Evolutionary conservation across 2,888 invertebrate genomes (phyloP), one percentile per base, ranked within the genome.

Genomic region (Meta bourneti): DNA sequence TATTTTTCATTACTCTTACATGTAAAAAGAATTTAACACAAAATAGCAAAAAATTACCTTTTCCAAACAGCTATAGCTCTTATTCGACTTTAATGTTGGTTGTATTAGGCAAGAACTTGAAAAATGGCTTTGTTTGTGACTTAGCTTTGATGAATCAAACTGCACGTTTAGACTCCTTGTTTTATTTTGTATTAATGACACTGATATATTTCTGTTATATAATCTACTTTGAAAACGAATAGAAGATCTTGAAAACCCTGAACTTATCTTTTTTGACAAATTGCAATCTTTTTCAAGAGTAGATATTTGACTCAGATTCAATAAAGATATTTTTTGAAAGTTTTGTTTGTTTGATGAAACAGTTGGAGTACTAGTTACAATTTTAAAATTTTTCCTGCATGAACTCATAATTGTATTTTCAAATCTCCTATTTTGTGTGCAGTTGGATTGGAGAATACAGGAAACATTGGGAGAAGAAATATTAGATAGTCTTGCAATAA

Each of bases 291-390:
- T n/a, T 52, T 20, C 78, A 9, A 19, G n/a, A n/a, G 8, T 9
- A 54, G 78, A 52, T 54, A 78, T 78, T 52, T 54, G 51, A n/a
- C 52, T 78, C 7, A 78, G 7, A 52, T 78, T 52, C 16, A 9
- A 52, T n/a, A 77, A 16, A 16, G 48, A 49, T n/a, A 51, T n/a
- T n/a, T 13, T 34, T 69, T 13, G 16, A 2, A 13, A 0, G 49
- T 13, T 7, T 69, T 1, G 20, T 6, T 79, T 34, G 6, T 61
- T 79, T 61, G 79, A 7, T 49, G 52, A 13, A 61, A 6, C 34
- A 34, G 61, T 7, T 69, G 69, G 69, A 61, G 79, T 61, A 61
- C 79, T 61, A 8, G 79, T 61, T 19, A 16, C 61, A 61, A 48
- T 16, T 34, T 20, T 61, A 5, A 6, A 61, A 8, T 61, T 61